These are phyloP conservation scores for Candoia aspera DNA, from an alignment of 2,113 vertebrate genomes.

Conservation along the genomic window DNA sequence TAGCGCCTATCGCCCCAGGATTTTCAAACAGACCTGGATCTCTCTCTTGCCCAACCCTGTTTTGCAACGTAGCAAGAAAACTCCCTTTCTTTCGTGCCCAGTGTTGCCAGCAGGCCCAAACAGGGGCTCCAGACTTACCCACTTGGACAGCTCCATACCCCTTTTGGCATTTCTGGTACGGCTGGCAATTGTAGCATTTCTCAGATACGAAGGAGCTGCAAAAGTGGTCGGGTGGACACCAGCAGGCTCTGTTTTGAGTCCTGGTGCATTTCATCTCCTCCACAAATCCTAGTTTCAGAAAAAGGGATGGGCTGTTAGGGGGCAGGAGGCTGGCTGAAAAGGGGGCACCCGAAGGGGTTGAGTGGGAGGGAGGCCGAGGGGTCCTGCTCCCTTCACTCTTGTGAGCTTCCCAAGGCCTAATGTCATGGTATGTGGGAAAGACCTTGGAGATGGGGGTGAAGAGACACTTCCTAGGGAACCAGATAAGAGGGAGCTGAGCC, in stretches of 20 bases:
- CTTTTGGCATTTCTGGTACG: neutral
- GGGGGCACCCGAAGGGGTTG: neutral
- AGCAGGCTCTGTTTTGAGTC: neutral
- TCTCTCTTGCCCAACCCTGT: neutral
- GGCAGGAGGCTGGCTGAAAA: neutral
- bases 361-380: neutral
- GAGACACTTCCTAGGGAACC: too few species aligned
- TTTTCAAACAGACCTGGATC: neutral
- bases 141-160: neutral
- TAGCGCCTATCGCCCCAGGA: neutral
- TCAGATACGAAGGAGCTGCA: accelerated
- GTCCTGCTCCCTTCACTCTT: neutral
- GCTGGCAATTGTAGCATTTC: neutral
- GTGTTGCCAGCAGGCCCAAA: neutral
- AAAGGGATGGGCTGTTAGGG: neutral
- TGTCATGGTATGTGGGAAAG: too few species aligned
- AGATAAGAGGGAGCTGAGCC: too few species aligned
- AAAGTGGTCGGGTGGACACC: neutral
- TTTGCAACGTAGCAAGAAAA: too few species aligned
- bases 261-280: neutral
- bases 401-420: neutral
- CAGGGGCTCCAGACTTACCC: neutral
- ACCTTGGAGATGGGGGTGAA: too few species aligned
- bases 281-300: neutral
- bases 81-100: neutral